Conservation (phyloP, 2,888 invertebrate genomes). For the Norana najaformis region DNA sequence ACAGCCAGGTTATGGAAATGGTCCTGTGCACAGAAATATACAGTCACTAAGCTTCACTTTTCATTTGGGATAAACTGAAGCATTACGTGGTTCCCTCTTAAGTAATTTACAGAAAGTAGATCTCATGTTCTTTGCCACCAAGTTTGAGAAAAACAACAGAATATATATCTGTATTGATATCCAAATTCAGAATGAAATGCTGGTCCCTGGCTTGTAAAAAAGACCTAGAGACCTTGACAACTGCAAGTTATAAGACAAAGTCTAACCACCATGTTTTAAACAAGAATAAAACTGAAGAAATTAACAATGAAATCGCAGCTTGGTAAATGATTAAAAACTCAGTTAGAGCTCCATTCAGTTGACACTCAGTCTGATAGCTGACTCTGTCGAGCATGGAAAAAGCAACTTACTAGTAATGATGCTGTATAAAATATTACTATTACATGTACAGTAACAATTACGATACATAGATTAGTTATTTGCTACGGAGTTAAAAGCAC, state of each 20-base stretch:
- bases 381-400: neutral
- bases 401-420: neutral
- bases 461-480: neutral
- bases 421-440: neutral
- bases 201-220: neutral
- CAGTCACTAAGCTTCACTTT: no score
- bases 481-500: neutral
- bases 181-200: neutral
- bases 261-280: neutral
- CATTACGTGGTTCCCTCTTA: no score
- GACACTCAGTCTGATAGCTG: neutral
- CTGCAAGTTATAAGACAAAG: neutral
- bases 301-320: neutral
- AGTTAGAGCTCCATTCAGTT: neutral
- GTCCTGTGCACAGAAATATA: neutral
- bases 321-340: neutral
- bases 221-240: neutral
- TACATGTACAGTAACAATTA: neutral
- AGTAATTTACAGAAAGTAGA: neutral
- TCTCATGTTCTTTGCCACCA: neutral
- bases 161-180: neutral
- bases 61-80: no score
- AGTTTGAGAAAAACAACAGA: neutral
- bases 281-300: neutral
- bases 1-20: no score